Conservation (phyloP, 2,888 invertebrate species). For the Lysandra coridon region DNA sequence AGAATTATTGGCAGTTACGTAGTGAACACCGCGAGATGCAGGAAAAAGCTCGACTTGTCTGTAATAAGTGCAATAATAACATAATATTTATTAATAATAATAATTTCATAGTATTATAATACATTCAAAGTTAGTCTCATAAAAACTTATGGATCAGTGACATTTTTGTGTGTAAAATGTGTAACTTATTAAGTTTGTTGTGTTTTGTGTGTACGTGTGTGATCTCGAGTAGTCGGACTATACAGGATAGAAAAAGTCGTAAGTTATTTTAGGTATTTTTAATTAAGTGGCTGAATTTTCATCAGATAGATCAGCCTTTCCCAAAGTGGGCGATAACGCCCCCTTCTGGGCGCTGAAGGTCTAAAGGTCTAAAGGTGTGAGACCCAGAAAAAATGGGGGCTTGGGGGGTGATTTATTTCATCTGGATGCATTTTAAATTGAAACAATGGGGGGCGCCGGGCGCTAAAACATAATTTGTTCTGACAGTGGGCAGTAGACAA, state of each 20-base stretch:
- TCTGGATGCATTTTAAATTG: too few relatives aligned
- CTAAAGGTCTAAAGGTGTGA: too few relatives aligned
- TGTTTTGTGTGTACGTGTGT: constrained; percentile 12
- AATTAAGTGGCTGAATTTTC: too few relatives aligned
- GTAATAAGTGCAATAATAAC: constrained; percentile 7
- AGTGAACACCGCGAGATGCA: constrained; percentile 47
- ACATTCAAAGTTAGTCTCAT: constrained; percentile 15
- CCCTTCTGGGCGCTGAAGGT: too few relatives aligned
- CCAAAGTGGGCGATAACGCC: too few relatives aligned
- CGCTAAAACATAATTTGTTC: too few relatives aligned
- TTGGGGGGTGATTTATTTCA: too few relatives aligned
- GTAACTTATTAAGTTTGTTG: not conserved
- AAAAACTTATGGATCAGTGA: constrained; percentile 33
- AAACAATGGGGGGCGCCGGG: too few relatives aligned
- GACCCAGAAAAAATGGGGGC: too few relatives aligned
- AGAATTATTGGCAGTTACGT: constrained; percentile 56
- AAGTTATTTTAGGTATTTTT: not conserved
- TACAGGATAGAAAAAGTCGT: constrained; percentile 17
- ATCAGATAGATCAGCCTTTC: too few relatives aligned
- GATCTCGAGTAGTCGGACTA: not conserved
- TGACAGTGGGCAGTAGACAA: too few relatives aligned
- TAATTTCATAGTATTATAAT: not conserved
- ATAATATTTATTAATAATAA: not conserved
- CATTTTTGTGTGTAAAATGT: constrained; percentile 31
- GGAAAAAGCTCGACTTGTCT: constrained; percentile 39